Percentiles rank a stretch among this genome's conserved stretches.
phyloP scores from a whole-genome alignment of 2,888 invertebrate genomes.

The Aspidapion aeneum region DNA sequence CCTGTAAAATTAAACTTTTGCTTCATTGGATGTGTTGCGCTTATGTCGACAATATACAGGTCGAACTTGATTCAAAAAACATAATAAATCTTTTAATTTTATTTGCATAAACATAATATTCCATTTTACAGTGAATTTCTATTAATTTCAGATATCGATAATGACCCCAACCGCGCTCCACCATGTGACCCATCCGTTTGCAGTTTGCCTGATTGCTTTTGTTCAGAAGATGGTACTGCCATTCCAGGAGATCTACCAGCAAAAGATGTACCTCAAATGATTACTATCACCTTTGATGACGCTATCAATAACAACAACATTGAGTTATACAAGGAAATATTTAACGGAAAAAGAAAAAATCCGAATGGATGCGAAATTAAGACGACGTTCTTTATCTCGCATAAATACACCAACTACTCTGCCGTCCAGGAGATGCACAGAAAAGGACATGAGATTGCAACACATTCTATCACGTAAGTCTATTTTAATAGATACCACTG shows the following conservation, averaged over 20 bases:
- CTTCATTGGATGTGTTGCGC: too few species aligned
- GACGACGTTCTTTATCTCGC: slow-evolving; percentile 87
- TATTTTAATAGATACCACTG: slow-evolving; percentile 3
- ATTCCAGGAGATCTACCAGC: slow-evolving; percentile 81
- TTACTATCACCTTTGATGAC: slow-evolving; percentile 91
- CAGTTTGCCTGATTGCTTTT: slow-evolving; percentile 89
- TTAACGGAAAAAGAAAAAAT: slow-evolving; percentile 84
- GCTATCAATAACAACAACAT: slow-evolving; percentile 95
- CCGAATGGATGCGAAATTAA: slow-evolving; percentile 93
- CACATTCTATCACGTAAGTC: slow-evolving; percentile 89
- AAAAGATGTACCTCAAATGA: slow-evolving; percentile 90
- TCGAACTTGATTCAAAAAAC: too few species aligned
- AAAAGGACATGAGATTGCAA: slow-evolving; percentile 91
- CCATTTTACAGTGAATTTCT: too few species aligned
- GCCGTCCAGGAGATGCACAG: slow-evolving; percentile 89
- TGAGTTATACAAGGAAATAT: slow-evolving; percentile 88
- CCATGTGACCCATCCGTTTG: slow-evolving; percentile 85
- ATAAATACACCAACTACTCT: slow-evolving; percentile 91
- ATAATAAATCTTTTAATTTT: too few species aligned
- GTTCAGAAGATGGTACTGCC: slow-evolving; percentile 85
- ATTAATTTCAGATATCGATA: slow-evolving; percentile 73
- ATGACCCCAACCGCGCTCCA: slow-evolving; percentile 90
- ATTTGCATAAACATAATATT: too few species aligned
- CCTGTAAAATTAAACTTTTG: too few species aligned
- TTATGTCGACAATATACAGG: too few species aligned